A percentile compares a stretch with the other conserved stretches of the same genome.
Conservation (phyloP, 2,888 invertebrate species). For the Hipparchia sbordonii region DNA sequence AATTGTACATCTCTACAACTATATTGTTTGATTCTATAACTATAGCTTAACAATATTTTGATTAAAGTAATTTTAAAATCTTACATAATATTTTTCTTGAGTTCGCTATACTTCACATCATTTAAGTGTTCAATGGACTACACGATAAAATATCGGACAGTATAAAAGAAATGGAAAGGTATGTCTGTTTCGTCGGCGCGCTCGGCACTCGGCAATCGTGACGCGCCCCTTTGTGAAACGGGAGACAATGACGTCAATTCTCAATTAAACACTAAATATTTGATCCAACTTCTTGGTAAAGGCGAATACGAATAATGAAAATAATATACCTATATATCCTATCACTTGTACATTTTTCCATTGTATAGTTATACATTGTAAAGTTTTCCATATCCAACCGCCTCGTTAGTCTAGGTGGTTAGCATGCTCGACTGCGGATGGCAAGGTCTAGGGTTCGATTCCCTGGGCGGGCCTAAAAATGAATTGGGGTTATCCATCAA, state of each 20-base stretch:
- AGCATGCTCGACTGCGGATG: too few species aligned
- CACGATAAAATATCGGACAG: slow-evolving; percentile 10
- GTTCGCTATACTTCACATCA: not conserved
- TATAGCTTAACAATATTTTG: too few species aligned
- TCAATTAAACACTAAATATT: slow-evolving; percentile 26
- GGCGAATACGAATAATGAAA: not conserved
- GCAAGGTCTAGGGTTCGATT: too few species aligned
- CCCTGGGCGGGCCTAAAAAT: too few species aligned
- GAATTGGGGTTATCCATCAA: too few species aligned
- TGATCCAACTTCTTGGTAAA: slow-evolving; percentile 5
- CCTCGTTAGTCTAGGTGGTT: too few species aligned
- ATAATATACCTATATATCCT: not conserved
- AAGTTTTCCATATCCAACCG: too few species aligned
- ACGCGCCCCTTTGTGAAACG: slow-evolving; percentile 20
- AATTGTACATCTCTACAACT: too few species aligned
- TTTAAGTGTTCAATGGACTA: not conserved
- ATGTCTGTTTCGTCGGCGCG: slow-evolving; percentile 8
- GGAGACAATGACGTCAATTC: slow-evolving; percentile 23
- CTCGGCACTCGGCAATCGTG: slow-evolving; percentile 1
- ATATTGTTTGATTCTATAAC: too few species aligned
- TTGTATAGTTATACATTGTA: too few species aligned
- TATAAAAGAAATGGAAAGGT: slow-evolving; percentile 12
- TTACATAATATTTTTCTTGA: too few species aligned
- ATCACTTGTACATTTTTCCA: not conserved
- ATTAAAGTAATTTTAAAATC: too few species aligned